Percentiles rank a stretch among this genome's conserved stretches.
Evolutionary conservation across 2,888 invertebrate species (phyloP).

Genomic region (Idaea aversata): DNA sequence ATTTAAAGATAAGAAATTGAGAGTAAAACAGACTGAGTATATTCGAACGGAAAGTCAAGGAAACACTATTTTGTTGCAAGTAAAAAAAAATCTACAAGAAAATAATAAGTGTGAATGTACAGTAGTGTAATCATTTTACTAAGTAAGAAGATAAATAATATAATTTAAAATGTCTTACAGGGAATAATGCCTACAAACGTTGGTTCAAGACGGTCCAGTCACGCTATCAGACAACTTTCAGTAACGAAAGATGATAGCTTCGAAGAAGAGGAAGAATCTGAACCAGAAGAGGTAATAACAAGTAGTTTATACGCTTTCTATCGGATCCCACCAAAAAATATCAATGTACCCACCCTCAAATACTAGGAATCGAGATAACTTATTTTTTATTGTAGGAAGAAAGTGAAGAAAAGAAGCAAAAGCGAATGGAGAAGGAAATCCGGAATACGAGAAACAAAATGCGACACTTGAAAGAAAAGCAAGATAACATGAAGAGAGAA

Average conservation of each 20-base stretch:
- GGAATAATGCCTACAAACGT: conserved; percentile 70
- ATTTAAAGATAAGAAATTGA: not conserved
- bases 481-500: conserved; percentile 89
- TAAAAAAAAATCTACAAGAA: no score
- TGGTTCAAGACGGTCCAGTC: conserved; percentile 75
- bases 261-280: conserved; percentile 77
- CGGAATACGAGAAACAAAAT: conserved; percentile 84
- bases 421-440: conserved; percentile 81
- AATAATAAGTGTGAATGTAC: no score
- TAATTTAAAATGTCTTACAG: conserved; percentile 41
- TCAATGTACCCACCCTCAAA: not conserved
- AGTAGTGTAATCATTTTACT: no score
- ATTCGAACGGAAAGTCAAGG: no score
- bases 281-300: conserved; percentile 70
- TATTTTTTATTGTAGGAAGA: conserved; percentile 61
- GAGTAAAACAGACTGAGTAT: no score
- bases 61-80: no score
- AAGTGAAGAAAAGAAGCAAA: conserved; percentile 82
- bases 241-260: conserved; percentile 77
- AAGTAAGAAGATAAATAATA: not conserved
- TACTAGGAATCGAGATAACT: not conserved
- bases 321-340: not conserved
- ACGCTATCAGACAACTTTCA: conserved; percentile 73
- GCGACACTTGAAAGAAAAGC: conserved; percentile 85
- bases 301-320: not conserved